A percentile compares a stretch with the other conserved stretches of the same genome.
Evolutionary conservation across 2,797 vertebrate genomes (phyloP).

Genomic region (Spinus olivaceus): DNA sequence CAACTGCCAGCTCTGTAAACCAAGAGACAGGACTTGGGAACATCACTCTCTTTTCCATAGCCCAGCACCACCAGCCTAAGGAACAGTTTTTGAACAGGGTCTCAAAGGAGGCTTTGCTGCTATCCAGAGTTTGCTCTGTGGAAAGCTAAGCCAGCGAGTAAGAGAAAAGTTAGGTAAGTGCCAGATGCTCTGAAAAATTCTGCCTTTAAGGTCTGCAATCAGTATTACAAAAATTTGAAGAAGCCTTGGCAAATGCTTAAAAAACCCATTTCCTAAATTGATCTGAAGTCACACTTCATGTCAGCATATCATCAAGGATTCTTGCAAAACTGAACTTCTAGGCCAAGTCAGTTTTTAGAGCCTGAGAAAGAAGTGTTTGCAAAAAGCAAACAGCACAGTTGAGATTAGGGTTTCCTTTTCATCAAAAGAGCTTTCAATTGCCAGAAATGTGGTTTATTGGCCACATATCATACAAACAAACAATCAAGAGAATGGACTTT

Average conservation of each 20-base stretch:
- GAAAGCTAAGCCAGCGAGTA: not conserved
- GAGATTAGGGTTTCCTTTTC: not conserved
- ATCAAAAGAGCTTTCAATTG: not conserved
- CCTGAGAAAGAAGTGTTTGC: not conserved
- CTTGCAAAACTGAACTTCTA: not conserved
- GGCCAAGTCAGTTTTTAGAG: not conserved
- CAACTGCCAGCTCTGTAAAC: not conserved
- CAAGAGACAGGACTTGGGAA: not conserved
- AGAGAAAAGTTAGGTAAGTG: not conserved
- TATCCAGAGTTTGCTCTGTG: not conserved
- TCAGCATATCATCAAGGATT: not conserved
- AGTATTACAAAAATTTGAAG: not conserved
- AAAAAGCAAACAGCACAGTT: not conserved
- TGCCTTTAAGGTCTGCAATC: not conserved
- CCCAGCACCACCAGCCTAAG: not conserved
- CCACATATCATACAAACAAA: conserved; percentile 3
- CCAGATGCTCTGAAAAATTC: not conserved
- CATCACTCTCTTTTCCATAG: not conserved
- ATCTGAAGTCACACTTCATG: not conserved
- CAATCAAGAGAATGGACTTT: conserved; percentile 8
- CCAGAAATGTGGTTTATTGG: conserved; percentile 16
- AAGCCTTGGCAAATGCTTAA: not conserved
- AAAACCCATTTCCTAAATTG: not conserved
- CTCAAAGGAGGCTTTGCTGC: not conserved
- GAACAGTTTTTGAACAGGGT: not conserved